Evolutionary conservation across 2,797 vertebrate species (phyloP).

Genomic region (Cephalopachus bancanus): DNA sequence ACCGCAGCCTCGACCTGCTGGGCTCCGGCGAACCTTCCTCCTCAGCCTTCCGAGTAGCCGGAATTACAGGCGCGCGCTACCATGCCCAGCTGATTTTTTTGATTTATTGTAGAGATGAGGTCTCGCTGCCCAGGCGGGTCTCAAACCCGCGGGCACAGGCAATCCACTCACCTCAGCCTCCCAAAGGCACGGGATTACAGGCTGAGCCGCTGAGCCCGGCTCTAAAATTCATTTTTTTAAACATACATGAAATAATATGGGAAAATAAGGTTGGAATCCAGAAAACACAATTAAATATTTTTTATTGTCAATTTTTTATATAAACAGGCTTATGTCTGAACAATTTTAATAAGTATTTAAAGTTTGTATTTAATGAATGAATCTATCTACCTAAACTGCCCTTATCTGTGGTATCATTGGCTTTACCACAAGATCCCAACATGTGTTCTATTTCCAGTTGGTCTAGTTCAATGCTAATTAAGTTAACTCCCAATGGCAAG

Average conservation of each 20-base stretch:
- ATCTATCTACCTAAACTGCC: background rate
- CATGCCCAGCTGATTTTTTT: no score
- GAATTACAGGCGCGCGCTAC: no score
- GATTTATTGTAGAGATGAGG: no score
- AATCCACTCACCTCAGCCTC: no score
- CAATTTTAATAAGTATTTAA: slow-evolving; percentile 6
- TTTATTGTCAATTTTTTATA: background rate
- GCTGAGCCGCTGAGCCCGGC: no score
- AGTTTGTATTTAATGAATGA: slow-evolving; percentile 2
- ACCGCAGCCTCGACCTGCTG: no score
- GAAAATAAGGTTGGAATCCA: background rate
- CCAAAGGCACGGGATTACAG: no score
- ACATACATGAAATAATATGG: background rate
- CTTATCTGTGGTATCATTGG: background rate
- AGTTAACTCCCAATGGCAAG: background rate
- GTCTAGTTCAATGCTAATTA: slow-evolving; percentile 24
- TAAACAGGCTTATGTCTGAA: background rate
- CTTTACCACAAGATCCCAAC: background rate
- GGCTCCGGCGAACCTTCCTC: no score
- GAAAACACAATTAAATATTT: slow-evolving; percentile 27
- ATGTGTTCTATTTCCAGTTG: background rate
- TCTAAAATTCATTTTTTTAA: slow-evolving; percentile 17
- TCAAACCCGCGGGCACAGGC: no score
- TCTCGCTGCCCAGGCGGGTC: no score
- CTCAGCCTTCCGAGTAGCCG: no score